Evolutionary conservation across 2,888 invertebrate species (phyloP), one percentile per base, ranked within the genome.

Genomic region (Morpho achilles): DNA sequence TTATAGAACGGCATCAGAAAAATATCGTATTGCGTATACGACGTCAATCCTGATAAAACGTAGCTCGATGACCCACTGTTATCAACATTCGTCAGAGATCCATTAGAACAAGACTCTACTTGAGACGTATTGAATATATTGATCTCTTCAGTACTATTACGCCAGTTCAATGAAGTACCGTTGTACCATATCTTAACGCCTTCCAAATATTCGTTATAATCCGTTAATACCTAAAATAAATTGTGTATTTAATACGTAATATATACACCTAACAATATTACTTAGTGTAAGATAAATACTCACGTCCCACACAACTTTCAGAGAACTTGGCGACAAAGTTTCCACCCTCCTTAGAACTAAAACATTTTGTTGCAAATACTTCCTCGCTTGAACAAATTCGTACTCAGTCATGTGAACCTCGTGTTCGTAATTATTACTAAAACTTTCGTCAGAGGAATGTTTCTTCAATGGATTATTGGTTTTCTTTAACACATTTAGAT

Each of bases 21-120:
- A 74, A 98, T 95, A 82, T 98, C 97, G 79, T 98, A 98, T 76
- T 95, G 95, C 40, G 96, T 96, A 79, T 94, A 97, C 65, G 97
- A 96, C 74, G 94, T 93, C 68, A 98, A 86, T 68, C 95, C 95
- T 7, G 94, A 93, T 16, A 97, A 91, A 9, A 94, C 91, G 76
- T 95, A 95, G 72, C 94, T 94, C 40, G 94, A 94, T 7, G 94
- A 93, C 51, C 93, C 94, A 63, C 94, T 93, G 68, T 94, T 94
- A 69, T 93, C 91, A 1, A 95, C 93, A 44, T 94, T 94, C 53
- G 93, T 93, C 78, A 95, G 91, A 67, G 93, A 93, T 67, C 94
- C 95, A 69, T 94, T 93, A 39, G 84, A 82, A 66, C 89, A 90
- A 45, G 80, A 64, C 22, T 84, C 81, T 56, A 79, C 69, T 64